phyloP scores from a whole-genome alignment of 2,888 invertebrate species.

The Trisateles emortualis region DNA sequence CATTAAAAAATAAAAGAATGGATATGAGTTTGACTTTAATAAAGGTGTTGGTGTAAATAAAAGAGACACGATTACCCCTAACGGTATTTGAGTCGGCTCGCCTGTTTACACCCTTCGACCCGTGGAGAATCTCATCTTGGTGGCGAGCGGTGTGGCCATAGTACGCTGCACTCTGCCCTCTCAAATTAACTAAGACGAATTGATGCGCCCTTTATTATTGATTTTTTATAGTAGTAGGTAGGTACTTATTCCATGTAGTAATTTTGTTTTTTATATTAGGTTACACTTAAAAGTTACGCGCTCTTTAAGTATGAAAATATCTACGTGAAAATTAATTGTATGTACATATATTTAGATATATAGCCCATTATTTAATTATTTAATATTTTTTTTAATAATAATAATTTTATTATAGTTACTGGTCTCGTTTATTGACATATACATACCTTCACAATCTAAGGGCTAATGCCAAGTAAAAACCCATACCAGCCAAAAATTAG shows the following conservation, averaged over 20 bases:
- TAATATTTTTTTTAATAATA: too few relatives aligned
- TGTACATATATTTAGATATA: too few relatives aligned
- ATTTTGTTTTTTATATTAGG: background rate
- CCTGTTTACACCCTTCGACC: constrained; percentile 71
- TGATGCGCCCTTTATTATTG: constrained; percentile 10
- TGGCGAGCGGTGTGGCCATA: constrained; percentile 54
- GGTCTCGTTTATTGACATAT: too few relatives aligned
- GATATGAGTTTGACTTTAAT: constrained; percentile 52
- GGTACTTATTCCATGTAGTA: background rate
- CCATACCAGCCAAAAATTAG: too few relatives aligned
- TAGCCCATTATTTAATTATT: too few relatives aligned
- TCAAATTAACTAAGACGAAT: constrained; percentile 13
- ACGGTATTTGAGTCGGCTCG: constrained; percentile 71
- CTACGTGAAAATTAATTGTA: too few relatives aligned
- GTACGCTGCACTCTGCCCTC: constrained; percentile 15
- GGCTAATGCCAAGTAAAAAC: too few relatives aligned
- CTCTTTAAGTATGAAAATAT: too few relatives aligned
- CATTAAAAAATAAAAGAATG: constrained; percentile 40
- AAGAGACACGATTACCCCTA: constrained; percentile 74
- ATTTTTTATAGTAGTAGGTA: background rate
- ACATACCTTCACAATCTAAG: too few relatives aligned
- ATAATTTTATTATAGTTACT: too few relatives aligned
- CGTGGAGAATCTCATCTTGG: constrained; percentile 62
- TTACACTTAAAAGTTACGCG: too few relatives aligned
- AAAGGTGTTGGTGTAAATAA: constrained; percentile 68